Evolutionary conservation across 2,888 invertebrate species (phyloP).

Genomic region (Erebia ligea): DNA sequence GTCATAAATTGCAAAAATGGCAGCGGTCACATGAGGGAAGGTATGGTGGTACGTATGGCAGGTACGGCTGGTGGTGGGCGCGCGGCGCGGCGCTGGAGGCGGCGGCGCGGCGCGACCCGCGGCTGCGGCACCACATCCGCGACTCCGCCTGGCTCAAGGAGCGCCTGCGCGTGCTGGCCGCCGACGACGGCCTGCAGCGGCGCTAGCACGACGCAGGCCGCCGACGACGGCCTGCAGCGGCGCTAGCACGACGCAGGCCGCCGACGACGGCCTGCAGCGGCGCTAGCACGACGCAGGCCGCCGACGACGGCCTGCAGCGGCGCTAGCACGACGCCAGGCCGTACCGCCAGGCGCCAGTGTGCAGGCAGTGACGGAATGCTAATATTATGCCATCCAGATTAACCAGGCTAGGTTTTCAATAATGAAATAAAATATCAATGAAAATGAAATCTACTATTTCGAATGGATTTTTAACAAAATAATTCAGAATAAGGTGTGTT

Average conservation of each 20-base stretch:
- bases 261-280: background rate
- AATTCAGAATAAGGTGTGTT: no score
- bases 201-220: conserved; percentile 20
- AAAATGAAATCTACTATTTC: no score
- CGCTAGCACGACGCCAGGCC: background rate
- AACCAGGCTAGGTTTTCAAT: no score
- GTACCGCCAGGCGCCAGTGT: no score
- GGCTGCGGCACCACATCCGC: conserved; percentile 70
- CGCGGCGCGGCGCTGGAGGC: conserved; percentile 39
- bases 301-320: conserved; percentile 55
- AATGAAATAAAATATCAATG: no score
- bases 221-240: background rate
- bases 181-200: conserved; percentile 55
- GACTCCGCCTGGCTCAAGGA: conserved; percentile 76
- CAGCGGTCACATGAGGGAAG: no score
- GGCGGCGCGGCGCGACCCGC: conserved; percentile 47
- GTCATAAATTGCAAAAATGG: no score
- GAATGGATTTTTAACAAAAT: no score
- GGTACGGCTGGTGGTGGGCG: conserved; percentile 69
- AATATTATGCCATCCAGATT: no score
- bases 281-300: conserved; percentile 51
- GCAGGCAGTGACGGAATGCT: no score
- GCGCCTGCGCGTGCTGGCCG: conserved; percentile 63
- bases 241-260: background rate
- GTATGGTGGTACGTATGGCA: conserved; percentile 45